Conservation (phyloP, 35 echinoderm and acorn worm species). For the Heliocidaris erythrogramma region DNA sequence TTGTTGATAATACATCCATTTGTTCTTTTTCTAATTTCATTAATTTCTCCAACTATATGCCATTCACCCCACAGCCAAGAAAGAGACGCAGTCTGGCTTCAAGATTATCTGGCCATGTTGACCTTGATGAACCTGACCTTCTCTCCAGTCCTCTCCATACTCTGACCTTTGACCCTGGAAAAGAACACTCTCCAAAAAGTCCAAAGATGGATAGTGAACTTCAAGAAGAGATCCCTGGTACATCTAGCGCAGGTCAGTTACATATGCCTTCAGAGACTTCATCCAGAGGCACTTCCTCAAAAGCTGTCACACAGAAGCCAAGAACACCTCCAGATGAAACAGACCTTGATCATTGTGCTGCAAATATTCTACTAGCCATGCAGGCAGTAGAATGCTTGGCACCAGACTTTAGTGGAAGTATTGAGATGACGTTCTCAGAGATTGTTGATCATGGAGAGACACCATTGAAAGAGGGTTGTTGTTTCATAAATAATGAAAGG, state of each 20-base stretch:
- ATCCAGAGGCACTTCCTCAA: neutral
- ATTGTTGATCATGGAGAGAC: neutral
- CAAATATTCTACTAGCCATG: conserved; percentile 24
- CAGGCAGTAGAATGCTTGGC: neutral
- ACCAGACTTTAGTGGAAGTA: neutral
- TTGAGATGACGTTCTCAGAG: neutral
- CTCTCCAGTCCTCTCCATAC: neutral
- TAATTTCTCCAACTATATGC: neutral
- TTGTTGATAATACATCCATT: too few relatives aligned
- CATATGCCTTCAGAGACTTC: neutral
- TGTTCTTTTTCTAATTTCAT: too few relatives aligned
- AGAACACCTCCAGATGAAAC: neutral
- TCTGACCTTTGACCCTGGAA: conserved; percentile 41
- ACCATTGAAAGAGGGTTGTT: neutral
- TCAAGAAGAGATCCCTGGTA: neutral
- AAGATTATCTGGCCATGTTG: conserved; percentile 32
- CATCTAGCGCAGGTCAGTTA: neutral
- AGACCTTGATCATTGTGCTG: neutral
- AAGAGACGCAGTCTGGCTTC: conserved; percentile 72
- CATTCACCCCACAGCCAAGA: conserved; percentile 47
- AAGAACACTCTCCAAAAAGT: neutral
- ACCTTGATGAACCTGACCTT: neutral
- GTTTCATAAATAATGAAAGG: neutral
- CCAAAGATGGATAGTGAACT: neutral
- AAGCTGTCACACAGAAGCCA: neutral